A percentile compares a stretch with the other conserved stretches of the same genome.
These are phyloP conservation scores for Staurois parvus DNA, from an alignment of 2,797 vertebrate genomes.

Conservation along the genomic window DNA sequence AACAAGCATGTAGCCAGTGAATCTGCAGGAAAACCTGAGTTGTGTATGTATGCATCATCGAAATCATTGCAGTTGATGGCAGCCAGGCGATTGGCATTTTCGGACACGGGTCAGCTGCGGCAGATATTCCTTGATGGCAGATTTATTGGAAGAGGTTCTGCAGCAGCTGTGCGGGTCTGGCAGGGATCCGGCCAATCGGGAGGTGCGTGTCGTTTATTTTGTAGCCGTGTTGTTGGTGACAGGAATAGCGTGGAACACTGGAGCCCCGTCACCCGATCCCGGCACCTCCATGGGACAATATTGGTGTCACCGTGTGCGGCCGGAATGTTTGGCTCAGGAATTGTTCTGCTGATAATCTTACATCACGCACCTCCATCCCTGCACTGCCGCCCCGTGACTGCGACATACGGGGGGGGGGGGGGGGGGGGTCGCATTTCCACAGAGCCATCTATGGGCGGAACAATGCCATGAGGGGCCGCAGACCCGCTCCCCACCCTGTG, in stretches of 20 bases:
- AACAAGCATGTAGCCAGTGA: too few species aligned
- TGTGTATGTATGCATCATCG: too few species aligned
- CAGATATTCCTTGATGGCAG: too few species aligned
- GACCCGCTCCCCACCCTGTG: too few species aligned
- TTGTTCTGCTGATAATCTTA: conserved; percentile 98
- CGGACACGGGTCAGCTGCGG: too few species aligned
- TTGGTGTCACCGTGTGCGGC: conserved; percentile 88
- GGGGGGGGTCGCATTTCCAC: conserved; percentile 88
- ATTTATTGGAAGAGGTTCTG: too few species aligned
- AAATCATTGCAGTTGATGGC: too few species aligned
- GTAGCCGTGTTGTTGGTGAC: not conserved
- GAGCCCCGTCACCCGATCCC: conserved; percentile 26
- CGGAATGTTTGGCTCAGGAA: conserved; percentile 98
- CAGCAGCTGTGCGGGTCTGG: not conserved
- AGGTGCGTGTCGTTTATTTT: not conserved
- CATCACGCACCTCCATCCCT: conserved; percentile 92
- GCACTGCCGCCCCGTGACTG: conserved; percentile 88
- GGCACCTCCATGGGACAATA: conserved; percentile 95
- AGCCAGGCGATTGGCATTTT: too few species aligned
- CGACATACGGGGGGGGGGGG: conserved; percentile 88
- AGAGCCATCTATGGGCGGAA: conserved; percentile 83
- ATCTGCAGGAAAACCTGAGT: too few species aligned
- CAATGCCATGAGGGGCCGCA: too few species aligned
- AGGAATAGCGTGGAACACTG: not conserved
- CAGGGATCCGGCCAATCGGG: not conserved